phyloP scores from a whole-genome alignment of 1,140 invertebrate genomes.

The Doryteuthis pealeii region DNA sequence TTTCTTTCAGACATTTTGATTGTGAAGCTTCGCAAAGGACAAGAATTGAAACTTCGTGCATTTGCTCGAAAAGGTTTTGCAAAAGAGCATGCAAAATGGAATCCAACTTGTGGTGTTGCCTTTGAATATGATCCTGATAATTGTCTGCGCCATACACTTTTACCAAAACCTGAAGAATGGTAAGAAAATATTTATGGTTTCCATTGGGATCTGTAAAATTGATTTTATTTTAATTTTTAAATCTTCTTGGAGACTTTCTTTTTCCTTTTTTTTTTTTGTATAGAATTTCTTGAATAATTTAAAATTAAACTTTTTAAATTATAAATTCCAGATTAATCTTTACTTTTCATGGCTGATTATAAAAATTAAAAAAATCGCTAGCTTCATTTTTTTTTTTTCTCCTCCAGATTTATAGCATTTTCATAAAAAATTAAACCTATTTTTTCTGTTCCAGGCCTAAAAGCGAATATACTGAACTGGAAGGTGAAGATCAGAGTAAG shows the following conservation, averaged over 20 bases:
- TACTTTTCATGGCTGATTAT: neutral
- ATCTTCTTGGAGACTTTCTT: neutral
- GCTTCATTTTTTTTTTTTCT: neutral
- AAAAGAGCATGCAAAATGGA: conserved; percentile 99
- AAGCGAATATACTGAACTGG: conserved; percentile 92
- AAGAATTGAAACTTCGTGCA: conserved; percentile 92
- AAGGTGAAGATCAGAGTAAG: conserved; percentile 83
- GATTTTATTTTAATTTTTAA: neutral
- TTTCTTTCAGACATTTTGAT: conserved; percentile 81
- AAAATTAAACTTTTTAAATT: neutral
- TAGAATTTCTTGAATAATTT: neutral
- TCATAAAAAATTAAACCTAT: no score
- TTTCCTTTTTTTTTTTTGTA: neutral
- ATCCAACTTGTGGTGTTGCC: conserved; percentile 94
- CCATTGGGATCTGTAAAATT: neutral
- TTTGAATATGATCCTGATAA: conserved; percentile 99
- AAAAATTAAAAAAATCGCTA: neutral
- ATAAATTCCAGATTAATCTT: neutral
- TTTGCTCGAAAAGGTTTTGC: conserved; percentile 97
- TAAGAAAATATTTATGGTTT: conserved; percentile 29
- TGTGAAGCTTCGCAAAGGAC: conserved; percentile 96
- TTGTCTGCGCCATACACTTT: conserved; percentile 91
- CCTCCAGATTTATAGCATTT: no score
- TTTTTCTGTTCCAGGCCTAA: conserved; percentile 70
- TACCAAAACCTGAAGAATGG: conserved; percentile 98